Conservation (phyloP, 2,888 invertebrate genomes). For the Hololepta plana region DNA sequence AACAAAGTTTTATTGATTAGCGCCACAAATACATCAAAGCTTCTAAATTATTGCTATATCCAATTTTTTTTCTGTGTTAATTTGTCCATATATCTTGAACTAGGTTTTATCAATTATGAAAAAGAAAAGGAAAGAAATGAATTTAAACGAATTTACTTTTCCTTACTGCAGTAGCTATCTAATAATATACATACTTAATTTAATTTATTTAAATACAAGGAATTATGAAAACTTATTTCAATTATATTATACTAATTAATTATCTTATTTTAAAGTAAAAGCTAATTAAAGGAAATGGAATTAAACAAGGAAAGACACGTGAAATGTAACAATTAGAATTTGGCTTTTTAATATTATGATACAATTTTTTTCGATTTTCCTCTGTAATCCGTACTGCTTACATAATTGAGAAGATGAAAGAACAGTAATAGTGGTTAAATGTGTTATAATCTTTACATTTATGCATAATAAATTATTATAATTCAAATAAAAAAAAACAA, state of each 20-base stretch:
- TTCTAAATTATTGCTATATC: slow-evolving; percentile 17
- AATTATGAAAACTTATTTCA: slow-evolving; percentile 1
- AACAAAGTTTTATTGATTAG: slow-evolving; percentile 97
- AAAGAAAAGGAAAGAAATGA: no score
- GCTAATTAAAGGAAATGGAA: no score
- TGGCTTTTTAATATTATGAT: no score
- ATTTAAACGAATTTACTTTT: slow-evolving; percentile 6
- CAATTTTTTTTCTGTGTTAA: slow-evolving; percentile 8
- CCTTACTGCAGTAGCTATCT: slow-evolving; percentile 3
- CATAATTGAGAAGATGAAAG: slow-evolving; percentile 10
- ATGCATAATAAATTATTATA: slow-evolving; percentile 25
- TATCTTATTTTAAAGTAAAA: not conserved
- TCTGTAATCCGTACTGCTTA: slow-evolving; percentile 17
- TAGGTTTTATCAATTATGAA: slow-evolving; percentile 7
- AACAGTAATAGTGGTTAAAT: no score
- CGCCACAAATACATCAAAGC: slow-evolving; percentile 8
- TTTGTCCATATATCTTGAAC: slow-evolving; percentile 7
- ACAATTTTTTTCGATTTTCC: no score
- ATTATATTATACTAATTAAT: slow-evolving; percentile 2
- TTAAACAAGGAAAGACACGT: no score
- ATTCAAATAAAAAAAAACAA: slow-evolving; percentile 7
- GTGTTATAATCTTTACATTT: slow-evolving; percentile 21
- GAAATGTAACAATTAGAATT: no score
- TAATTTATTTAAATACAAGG: slow-evolving; percentile 6
- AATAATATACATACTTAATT: slow-evolving; percentile 1